Percentiles rank a stretch among this genome's conserved stretches.
Evolutionary conservation across 2,113 vertebrate species (phyloP).

Genomic region (Myrmecobius fasciatus): DNA sequence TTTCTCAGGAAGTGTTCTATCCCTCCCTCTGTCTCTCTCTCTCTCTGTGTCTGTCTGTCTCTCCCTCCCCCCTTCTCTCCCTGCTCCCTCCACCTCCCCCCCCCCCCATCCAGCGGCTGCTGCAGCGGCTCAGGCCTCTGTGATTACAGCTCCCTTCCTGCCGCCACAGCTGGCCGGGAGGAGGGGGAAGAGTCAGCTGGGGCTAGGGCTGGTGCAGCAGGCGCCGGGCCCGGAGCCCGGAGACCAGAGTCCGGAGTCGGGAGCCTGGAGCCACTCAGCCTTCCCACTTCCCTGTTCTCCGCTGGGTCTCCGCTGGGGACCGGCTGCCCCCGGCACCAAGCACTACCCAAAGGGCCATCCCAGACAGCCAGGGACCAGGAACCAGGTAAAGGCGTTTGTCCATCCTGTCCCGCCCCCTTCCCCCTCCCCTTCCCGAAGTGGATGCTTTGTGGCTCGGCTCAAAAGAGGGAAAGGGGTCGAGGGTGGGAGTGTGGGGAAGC

Average conservation of each 20-base stretch:
- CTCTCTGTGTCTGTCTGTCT: neutral
- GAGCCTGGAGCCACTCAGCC: neutral
- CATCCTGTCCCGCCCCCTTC: neutral
- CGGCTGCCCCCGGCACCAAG: neutral
- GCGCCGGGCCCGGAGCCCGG: neutral
- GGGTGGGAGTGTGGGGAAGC: conserved; percentile 45
- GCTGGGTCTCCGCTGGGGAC: neutral
- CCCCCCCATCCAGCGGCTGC: conserved; percentile 80
- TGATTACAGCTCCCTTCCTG: conserved; percentile 83
- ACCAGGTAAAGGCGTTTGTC: neutral
- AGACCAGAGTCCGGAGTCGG: neutral
- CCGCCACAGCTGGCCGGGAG: conserved; percentile 56
- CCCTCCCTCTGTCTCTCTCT: neutral
- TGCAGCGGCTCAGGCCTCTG: conserved; percentile 62
- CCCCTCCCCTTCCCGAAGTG: neutral
- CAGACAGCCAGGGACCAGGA: neutral
- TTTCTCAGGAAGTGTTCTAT: conserved; percentile 68
- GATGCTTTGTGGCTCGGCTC: neutral
- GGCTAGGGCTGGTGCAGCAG: conserved; percentile 60
- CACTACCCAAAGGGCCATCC: neutral
- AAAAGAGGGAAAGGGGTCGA: conserved; percentile 64
- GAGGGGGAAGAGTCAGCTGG: conserved; percentile 46
- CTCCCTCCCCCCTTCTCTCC: neutral
- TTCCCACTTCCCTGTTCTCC: neutral
- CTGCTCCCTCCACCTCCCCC: no score